These are phyloP conservation scores for Tetramorium simillimum DNA, from an alignment of 1,140 invertebrate genomes.

Conservation along the genomic window DNA sequence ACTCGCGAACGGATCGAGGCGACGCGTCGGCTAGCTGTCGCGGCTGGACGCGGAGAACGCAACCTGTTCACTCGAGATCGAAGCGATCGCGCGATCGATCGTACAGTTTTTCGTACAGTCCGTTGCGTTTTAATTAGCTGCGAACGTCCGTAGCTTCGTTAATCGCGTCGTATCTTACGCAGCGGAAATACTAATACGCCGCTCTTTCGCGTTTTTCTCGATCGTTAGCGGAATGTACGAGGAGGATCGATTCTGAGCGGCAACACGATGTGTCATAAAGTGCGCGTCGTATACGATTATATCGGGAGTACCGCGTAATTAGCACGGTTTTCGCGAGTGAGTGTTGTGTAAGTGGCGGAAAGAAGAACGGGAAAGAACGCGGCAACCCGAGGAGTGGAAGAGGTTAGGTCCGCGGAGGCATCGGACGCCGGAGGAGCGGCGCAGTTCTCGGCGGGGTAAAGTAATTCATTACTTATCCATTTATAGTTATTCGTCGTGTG, in stretches of 20 bases:
- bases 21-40: neutral
- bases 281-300: neutral
- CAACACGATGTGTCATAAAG: neutral
- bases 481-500: neutral
- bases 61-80: neutral
- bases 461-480: neutral
- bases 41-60: neutral
- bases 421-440: neutral
- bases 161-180: neutral
- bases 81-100: neutral
- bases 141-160: neutral
- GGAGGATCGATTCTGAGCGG: neutral
- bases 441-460: too few species aligned
- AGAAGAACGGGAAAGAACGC: neutral
- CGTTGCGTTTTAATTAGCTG: neutral
- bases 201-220: neutral
- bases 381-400: neutral
- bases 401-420: too few species aligned
- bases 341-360: neutral
- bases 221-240: neutral
- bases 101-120: neutral
- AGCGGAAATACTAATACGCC: neutral
- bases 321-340: neutral
- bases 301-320: neutral
- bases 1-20: neutral